Base-by-base conservation (phyloP, 2,888 invertebrate genomes). In the Mimas tiliae region DNA sequence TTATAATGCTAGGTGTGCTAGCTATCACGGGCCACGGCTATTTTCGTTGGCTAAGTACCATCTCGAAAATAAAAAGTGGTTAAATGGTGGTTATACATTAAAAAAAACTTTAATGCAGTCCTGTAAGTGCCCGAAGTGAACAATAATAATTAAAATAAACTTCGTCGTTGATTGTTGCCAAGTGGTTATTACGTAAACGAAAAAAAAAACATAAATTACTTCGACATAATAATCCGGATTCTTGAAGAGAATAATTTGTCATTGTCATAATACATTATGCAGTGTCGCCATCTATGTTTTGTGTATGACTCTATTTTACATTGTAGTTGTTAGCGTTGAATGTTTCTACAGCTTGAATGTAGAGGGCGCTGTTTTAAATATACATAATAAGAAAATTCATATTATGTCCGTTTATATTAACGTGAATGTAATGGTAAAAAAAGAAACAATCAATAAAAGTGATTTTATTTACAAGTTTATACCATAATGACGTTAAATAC, bases 271-370 rank as follows among this genome's bases (percentile, higher is more conserved):
- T 58, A 58, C 16, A 27, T 33, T 16, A 38, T 19, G 16, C 11
- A 38, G 55, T 58, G 42, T 16, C 19, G 58, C 58, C 58, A 58
- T 42, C 58, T 58, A 38, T 58, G 19, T 42, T 19, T 16, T 9
- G 6, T 4, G 42, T 38, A 42, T 6, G 42, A 12, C 38, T 19
- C 42, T 19, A 16, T 42, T 14, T 9, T 42, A 19, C 55, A 14
- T 53, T 21, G 38, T 11, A 55, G 12, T 38, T 58, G 38, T 58
- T 16, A 42, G 52, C 16, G 58, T 21, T 42, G 0, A 42, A 42
- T 27, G 11, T 58, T 58, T 19, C 0, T 12, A 12, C 16, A 9
- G 0, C 42, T 8, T 6, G 12, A 12, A 42, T 12, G n/a, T 42
- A 58, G 58, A 19, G 42, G 58, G 58, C 58, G 58, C 42, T 58